Percentiles rank a stretch among this genome's conserved stretches.
These are phyloP conservation scores for Tachysurus vachellii DNA, from an alignment of 2,113 vertebrate species.

Conservation along the genomic window DNA sequence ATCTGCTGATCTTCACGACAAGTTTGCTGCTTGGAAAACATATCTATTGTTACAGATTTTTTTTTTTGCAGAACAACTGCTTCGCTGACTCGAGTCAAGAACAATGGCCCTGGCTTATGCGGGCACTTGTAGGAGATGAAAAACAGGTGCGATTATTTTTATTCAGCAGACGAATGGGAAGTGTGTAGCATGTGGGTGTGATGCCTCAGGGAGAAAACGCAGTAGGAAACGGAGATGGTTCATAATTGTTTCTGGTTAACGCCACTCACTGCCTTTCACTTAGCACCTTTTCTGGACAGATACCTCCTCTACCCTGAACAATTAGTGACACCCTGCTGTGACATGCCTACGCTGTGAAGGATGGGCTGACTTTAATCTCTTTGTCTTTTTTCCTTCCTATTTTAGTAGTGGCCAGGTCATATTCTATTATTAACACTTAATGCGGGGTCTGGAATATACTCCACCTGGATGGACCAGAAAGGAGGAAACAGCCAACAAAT, in stretches of 20 bases:
- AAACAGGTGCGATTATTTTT: slow-evolving; percentile 24
- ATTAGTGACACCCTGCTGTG: slow-evolving; percentile 17
- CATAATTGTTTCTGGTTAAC: slow-evolving; percentile 31
- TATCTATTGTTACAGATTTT: slow-evolving; percentile 5
- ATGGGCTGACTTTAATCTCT: neutral
- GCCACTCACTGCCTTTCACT: slow-evolving; percentile 34
- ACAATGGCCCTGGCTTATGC: neutral
- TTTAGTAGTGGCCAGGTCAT: neutral
- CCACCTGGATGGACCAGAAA: neutral
- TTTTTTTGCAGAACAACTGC: neutral
- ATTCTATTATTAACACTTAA: neutral
- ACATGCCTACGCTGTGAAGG: neutral
- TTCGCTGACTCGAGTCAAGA: neutral
- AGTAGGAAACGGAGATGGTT: slow-evolving; percentile 16
- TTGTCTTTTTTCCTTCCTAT: neutral
- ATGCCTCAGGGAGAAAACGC: neutral
- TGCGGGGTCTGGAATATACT: neutral
- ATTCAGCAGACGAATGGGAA: neutral
- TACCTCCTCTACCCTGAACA: slow-evolving; percentile 19
- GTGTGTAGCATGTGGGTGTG: neutral
- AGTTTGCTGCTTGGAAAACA: neutral
- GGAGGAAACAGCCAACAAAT: no score
- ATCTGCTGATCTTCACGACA: slow-evolving; percentile 20
- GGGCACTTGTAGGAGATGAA: neutral
- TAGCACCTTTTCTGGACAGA: slow-evolving; percentile 25